Evolutionary conservation across 2,888 invertebrate genomes (phyloP).

Genomic region (Bedellia somnulentella): DNA sequence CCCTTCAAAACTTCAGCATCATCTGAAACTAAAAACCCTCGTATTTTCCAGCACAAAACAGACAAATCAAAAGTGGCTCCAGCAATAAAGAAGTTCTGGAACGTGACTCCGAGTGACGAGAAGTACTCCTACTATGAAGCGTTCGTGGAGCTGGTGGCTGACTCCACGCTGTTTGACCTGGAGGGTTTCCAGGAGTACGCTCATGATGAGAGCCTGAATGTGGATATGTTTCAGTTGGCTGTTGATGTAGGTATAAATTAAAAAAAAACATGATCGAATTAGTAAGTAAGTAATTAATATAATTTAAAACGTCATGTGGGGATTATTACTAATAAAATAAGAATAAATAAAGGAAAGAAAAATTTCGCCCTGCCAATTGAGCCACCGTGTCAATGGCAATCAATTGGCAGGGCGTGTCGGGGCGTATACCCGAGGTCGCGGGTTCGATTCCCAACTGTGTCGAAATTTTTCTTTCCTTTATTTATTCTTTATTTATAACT

Average conservation of each 20-base stretch:
- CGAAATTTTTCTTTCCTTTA: too few species aligned
- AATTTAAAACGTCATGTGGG: too few species aligned
- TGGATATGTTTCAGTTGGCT: conserved; percentile 36
- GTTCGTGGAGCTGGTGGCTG: conserved; percentile 34
- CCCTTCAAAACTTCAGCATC: too few species aligned
- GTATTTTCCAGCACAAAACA: conserved; percentile 25
- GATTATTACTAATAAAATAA: too few species aligned
- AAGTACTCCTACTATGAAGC: conserved; percentile 30
- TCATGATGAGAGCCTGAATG: conserved; percentile 22
- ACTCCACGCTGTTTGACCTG: conserved; percentile 33
- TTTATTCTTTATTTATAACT: too few species aligned
- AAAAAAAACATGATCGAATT: not conserved
- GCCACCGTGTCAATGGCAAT: too few species aligned
- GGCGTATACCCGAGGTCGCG: too few species aligned
- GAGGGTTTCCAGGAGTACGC: conserved; percentile 26
- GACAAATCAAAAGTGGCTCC: conserved; percentile 21
- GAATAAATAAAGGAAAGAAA: too few species aligned
- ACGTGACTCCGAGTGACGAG: conserved; percentile 17
- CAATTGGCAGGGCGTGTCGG: too few species aligned
- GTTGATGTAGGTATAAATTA: conserved; percentile 29
- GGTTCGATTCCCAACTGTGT: too few species aligned
- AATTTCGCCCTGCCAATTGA: too few species aligned
- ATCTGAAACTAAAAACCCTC: too few species aligned
- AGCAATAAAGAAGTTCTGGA: conserved; percentile 30
- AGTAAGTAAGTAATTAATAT: not conserved